Conservation (phyloP, 2,797 vertebrate species). For the Sus cebifrons region DNA sequence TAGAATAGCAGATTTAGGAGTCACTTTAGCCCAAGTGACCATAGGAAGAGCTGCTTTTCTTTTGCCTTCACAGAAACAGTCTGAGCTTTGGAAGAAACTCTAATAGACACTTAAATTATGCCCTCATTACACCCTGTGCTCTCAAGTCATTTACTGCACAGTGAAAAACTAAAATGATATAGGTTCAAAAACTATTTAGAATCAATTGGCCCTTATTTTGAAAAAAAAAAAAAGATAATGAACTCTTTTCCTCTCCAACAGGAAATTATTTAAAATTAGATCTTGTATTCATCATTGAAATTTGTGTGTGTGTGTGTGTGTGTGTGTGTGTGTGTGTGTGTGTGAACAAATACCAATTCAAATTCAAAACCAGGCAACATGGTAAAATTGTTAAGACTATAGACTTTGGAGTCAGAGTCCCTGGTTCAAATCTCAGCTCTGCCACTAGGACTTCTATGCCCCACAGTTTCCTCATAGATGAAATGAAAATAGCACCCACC, state of each 20-base stretch:
- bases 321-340: neutral
- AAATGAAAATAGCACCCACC: neutral
- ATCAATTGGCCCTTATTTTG: neutral
- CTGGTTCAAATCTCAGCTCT: neutral
- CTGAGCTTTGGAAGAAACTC: constrained; percentile 30
- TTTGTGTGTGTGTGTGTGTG: neutral
- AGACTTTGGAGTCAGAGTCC: neutral
- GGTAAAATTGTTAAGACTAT: neutral
- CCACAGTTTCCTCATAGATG: neutral
- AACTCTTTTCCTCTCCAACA: neutral
- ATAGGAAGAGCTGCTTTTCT: neutral
- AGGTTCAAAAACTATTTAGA: neutral
- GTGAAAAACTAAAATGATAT: constrained; percentile 33
- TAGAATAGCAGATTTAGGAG: neutral
- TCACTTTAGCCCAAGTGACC: neutral
- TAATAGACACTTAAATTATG: neutral
- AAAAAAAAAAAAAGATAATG: neutral
- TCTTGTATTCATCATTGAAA: constrained; percentile 8
- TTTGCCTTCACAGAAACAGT: constrained; percentile 18
- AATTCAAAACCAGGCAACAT: constrained; percentile 6
- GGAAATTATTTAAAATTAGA: constrained; percentile 40
- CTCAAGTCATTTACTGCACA: neutral
- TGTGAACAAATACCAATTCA: neutral
- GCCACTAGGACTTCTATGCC: neutral
- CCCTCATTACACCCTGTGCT: neutral